A percentile compares a stretch with the other conserved stretches of the same genome.
phyloP scores from a whole-genome alignment of 2,113 vertebrate genomes.

The Colius striatus region DNA sequence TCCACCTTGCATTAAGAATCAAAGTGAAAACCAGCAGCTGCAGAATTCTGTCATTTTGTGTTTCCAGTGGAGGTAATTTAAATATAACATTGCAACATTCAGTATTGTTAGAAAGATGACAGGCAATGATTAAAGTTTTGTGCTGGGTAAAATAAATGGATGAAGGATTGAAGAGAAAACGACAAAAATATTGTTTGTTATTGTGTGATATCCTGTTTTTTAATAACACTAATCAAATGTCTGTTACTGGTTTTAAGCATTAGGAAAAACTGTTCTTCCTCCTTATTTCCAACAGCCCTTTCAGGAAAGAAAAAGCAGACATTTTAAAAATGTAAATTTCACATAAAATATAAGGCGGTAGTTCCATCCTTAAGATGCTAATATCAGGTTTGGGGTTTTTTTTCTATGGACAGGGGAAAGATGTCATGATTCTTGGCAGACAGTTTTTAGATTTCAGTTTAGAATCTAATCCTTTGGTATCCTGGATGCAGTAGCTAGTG shows the following conservation, averaged over 20 bases:
- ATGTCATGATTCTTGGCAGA: slow-evolving; percentile 28
- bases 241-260: slow-evolving; percentile 59
- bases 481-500: background rate
- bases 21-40: slow-evolving; percentile 37
- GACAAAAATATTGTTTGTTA: slow-evolving; percentile 2
- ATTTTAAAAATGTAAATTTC: background rate
- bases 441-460: slow-evolving; percentile 65
- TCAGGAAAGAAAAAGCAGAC: slow-evolving; percentile 1
- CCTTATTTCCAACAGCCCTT: slow-evolving; percentile 36
- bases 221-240: slow-evolving; percentile 71
- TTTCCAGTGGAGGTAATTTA: slow-evolving; percentile 75
- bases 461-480: slow-evolving; percentile 20
- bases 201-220: slow-evolving; percentile 47
- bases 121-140: slow-evolving; percentile 69
- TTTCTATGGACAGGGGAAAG: slow-evolving; percentile 3
- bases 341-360: background rate
- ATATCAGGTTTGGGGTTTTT: background rate
- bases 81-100: slow-evolving; percentile 35
- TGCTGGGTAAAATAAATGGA: slow-evolving; percentile 56
- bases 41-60: slow-evolving; percentile 63
- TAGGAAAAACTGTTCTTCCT: slow-evolving; percentile 39
- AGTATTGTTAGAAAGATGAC: slow-evolving; percentile 77
- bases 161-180: slow-evolving; percentile 63
- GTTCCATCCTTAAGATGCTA: background rate
- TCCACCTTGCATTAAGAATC: slow-evolving; percentile 41